Conservation (phyloP, 2,888 invertebrate genomes). For the Cryptus viduatorius region DNA sequence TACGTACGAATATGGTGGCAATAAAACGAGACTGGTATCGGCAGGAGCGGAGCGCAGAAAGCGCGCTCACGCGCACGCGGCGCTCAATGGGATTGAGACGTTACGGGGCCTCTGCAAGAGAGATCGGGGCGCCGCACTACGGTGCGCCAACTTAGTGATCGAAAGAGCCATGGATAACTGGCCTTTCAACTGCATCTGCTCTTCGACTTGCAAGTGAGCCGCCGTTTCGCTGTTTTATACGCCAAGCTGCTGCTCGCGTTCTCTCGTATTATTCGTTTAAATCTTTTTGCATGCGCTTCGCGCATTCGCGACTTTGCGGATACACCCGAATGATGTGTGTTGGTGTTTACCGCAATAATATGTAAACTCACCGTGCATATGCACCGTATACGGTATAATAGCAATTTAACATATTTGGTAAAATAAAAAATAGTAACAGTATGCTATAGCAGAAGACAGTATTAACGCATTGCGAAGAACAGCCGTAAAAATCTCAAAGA, state of each 20-base stretch:
- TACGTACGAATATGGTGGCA: conserved; percentile 67
- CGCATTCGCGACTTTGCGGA: background rate
- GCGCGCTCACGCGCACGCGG: conserved; percentile 16
- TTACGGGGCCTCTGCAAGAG: conserved; percentile 56
- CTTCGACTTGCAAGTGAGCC: conserved; percentile 47
- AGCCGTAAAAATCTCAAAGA: conserved; percentile 52
- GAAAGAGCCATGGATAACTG: conserved; percentile 59
- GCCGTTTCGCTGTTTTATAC: conserved; percentile 15
- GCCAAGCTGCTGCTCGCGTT: background rate
- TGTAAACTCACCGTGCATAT: background rate
- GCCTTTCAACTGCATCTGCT: conserved; percentile 31
- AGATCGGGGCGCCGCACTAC: conserved; percentile 52
- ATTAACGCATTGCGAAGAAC: conserved; percentile 45
- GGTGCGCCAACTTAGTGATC: conserved; percentile 57
- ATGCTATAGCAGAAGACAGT: conserved; percentile 1
- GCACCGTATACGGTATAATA: conserved; percentile 5
- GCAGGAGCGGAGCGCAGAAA: conserved; percentile 40
- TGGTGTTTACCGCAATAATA: background rate
- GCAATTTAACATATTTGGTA: background rate
- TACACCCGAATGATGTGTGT: background rate
- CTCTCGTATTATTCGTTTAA: conserved; percentile 6
- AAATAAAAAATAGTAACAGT: background rate
- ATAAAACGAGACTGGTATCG: conserved; percentile 67
- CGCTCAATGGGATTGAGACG: conserved; percentile 69
- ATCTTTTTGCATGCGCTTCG: conserved; percentile 12